Base-by-base conservation (phyloP, 2,113 vertebrate genomes). In the Eudorcas thomsonii region DNA sequence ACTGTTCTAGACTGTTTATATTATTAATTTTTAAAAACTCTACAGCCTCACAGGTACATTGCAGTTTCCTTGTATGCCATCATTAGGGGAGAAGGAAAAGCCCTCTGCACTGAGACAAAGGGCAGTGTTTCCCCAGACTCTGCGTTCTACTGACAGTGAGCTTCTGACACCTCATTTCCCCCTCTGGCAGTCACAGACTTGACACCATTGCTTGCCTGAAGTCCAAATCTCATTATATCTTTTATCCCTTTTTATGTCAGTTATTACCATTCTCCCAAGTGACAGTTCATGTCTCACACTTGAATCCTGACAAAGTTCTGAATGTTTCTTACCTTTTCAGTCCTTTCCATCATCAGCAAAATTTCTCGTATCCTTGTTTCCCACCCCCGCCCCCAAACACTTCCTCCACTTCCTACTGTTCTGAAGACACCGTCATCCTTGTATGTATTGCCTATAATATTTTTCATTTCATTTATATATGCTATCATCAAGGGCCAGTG, bases 381-480 rank as follows among this genome's bases (percentile, higher is more conserved):
- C 48, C 48, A 48, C 48, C 48, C 48, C 48, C 11, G 48, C 48
- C 74, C 62, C 55, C 60, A 28, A 81, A 86, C 2, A 62, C 83
- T 96, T 57, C n/a, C 57, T 91, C 28, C 80, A 26, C 74, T 80
- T 80, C 62, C 15, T 96, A 5, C 43, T 93, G 88, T 94, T 48
- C 62, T 80, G 88, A 83, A 74, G 43, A 57, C 6, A 28, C 50
- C 86, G 36, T n/a, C 71, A 10, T 39, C 43, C 6, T 78, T n/a
- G 85, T 59, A 45, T 1, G 1, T 80, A 12, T 88, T 93, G 59
- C 26, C 39, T 74, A 39, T 85, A 89, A 60, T n/a, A 21, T 54
- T 89, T 81, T 97, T 60, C 7, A n/a, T 85, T 97, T 64, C 81
- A 81, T 91, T 86, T 80, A 82, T 89, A 21, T 25, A 80, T 85